Base-by-base conservation (phyloP, 2,888 invertebrate species). In the Dryadula phaetusa region DNA sequence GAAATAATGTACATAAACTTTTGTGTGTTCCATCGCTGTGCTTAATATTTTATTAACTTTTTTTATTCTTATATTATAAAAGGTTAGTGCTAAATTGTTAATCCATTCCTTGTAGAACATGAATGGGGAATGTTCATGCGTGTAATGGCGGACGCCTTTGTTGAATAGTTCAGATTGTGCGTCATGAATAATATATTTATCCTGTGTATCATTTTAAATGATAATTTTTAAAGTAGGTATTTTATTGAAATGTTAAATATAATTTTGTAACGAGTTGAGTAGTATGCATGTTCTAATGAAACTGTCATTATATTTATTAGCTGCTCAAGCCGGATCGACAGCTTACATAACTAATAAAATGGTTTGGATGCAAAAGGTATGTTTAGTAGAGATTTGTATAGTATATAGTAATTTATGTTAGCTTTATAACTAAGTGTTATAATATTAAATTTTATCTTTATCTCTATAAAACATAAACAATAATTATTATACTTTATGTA, bases 1-100 rank as follows among this genome's bases (percentile, higher is more conserved):
- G 67, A 76, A 82, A 61, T 77, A 80, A 84, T 85, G 82, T 73
- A 74, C 75, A 77, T 72, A 75, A 70, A 58, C 40, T 70, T 58
- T 60, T 37, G 75, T 77, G 79, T 80, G 79, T 68, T 76, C 72
- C 75, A 75, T 76, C 76, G 67, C 76, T 77, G 80, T 82, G 78
- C 78, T 73, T 79, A 81, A 70, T 71, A 75, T 74, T 76, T 72
- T 60, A 73, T 67, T 71, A 71, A 76, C 73, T 69, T 73, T 61
- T 78, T 73, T 75, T 71, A 71, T 70, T 75, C 75, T 74, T 74
- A 72, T 71, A 70, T 64, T 56, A 16, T 52, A 5, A 76, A 80
- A 88, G 88, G 88, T 88, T 83, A 88, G 88, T 88, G 82, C 70
- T 77, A 77, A 74, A 82, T 82, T 82, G 72, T 79, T 70, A 67